These are phyloP conservation scores for Hydrozoanthus gracilis DNA, from an alignment of 92 coral and sea anemone genomes.

Conservation along the genomic window DNA sequence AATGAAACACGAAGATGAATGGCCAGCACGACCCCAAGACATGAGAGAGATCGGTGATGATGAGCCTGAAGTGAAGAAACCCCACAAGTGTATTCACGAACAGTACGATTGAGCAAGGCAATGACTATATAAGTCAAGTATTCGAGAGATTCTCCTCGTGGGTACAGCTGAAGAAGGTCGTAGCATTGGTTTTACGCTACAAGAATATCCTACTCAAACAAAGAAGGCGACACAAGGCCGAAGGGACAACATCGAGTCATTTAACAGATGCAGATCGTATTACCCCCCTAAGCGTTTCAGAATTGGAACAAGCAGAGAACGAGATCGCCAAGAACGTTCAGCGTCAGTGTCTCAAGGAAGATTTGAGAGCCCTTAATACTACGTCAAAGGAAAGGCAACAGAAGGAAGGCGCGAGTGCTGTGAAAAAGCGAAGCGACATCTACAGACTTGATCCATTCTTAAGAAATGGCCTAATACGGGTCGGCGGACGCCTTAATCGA, in stretches of 20 bases:
- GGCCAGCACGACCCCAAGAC: slow-evolving; percentile 7
- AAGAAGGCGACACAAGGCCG: neutral
- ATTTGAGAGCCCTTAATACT: neutral
- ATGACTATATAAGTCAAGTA: slow-evolving; percentile 1
- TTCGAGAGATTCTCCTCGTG: slow-evolving; percentile 42
- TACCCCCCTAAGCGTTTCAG: neutral
- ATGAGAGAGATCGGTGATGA: neutral
- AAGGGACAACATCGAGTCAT: no score
- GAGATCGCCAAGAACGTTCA: neutral
- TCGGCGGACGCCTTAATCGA: no score
- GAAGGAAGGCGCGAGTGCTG: neutral
- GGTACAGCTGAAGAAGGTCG: slow-evolving; percentile 27
- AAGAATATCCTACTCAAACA: neutral
- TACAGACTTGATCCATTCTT: neutral
- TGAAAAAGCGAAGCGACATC: neutral
- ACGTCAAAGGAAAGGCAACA: neutral
- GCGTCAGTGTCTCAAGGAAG: neutral
- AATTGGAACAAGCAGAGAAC: neutral
- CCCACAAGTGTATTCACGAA: neutral
- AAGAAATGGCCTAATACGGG: neutral
- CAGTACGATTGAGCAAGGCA: neutral
- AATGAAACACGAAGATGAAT: neutral
- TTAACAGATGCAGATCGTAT: neutral
- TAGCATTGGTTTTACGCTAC: slow-evolving; percentile 49
- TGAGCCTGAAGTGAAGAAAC: neutral